phyloP scores from a whole-genome alignment of 2,888 invertebrate species.

The Ormia ochracea region DNA sequence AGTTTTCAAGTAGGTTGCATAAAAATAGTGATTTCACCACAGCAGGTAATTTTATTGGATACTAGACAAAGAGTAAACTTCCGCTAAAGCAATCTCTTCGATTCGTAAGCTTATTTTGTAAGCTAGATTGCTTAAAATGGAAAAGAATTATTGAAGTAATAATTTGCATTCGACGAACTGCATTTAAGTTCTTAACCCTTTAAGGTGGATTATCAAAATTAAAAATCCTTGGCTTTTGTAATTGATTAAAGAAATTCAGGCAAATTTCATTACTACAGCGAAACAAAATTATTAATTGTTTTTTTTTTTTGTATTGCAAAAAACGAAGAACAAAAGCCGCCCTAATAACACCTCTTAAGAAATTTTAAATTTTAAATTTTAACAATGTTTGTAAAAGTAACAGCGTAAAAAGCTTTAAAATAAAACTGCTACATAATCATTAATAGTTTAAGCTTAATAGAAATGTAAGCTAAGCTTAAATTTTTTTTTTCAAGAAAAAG shows the following conservation, averaged over 20 bases:
- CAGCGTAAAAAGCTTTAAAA: slow-evolving; percentile 2
- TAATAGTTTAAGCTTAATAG: slow-evolving; percentile 14
- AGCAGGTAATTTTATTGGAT: too few relatives aligned
- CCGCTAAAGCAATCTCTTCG: too few relatives aligned
- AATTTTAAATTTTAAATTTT: neutral
- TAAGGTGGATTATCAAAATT: too few relatives aligned
- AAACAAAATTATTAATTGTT: neutral
- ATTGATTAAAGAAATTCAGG: neutral
- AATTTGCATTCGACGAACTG: neutral
- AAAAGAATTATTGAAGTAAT: too few relatives aligned
- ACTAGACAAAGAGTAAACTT: too few relatives aligned
- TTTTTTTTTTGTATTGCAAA: slow-evolving; percentile 9
- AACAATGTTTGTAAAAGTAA: neutral
- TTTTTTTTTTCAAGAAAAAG: slow-evolving; percentile 20
- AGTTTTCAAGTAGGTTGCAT: too few relatives aligned
- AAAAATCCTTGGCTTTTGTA: too few relatives aligned
- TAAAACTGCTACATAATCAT: neutral
- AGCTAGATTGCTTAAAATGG: too few relatives aligned
- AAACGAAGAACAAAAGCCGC: slow-evolving; percentile 6
- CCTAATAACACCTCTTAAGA: neutral
- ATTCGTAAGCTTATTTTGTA: too few relatives aligned
- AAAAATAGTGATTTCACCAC: too few relatives aligned
- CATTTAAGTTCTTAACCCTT: too few relatives aligned
- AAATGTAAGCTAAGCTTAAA: slow-evolving; percentile 32
- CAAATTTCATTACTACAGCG: slow-evolving; percentile 27